Conservation (phyloP, 2,797 vertebrate species). For the Hydrocynus forskahlii region DNA sequence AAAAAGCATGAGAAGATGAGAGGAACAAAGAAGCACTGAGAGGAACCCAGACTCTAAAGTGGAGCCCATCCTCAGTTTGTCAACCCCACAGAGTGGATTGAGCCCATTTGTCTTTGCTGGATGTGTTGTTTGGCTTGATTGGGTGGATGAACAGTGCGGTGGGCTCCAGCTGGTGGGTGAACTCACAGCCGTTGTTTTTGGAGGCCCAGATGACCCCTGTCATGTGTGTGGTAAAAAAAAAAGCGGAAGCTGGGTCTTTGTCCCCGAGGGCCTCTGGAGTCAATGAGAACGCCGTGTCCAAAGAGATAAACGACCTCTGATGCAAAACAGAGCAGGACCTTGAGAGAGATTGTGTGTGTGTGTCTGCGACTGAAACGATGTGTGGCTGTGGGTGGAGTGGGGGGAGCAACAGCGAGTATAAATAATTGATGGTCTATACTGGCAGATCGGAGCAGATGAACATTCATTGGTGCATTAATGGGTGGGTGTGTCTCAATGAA, state of each 20-base stretch:
- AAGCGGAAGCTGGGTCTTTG: slow-evolving; percentile 41
- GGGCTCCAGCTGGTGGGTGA: slow-evolving; percentile 59
- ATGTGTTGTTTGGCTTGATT: slow-evolving; percentile 22
- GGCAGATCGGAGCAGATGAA: slow-evolving; percentile 64
- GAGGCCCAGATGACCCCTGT: slow-evolving; percentile 45
- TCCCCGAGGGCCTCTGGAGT: slow-evolving; percentile 45
- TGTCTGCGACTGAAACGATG: slow-evolving; percentile 30
- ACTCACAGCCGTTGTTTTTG: slow-evolving; percentile 64
- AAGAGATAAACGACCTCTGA: slow-evolving; percentile 66
- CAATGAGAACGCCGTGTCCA: slow-evolving; percentile 57
- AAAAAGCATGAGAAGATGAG: not conserved
- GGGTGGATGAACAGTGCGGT: slow-evolving; percentile 45
- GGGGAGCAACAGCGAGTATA: slow-evolving; percentile 65
- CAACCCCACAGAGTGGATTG: not conserved
- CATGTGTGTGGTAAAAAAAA: slow-evolving; percentile 44
- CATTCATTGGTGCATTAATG: slow-evolving; percentile 66
- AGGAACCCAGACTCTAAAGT: not conserved
- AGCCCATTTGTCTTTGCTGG: slow-evolving; percentile 47
- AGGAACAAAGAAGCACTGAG: not conserved
- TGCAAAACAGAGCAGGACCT: slow-evolving; percentile 48
- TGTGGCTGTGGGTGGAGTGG: slow-evolving; percentile 49
- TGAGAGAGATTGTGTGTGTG: slow-evolving; percentile 47
- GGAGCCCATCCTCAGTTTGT: not conserved
- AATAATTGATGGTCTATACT: slow-evolving; percentile 77
- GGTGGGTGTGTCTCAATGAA: slow-evolving; percentile 57